A percentile compares a stretch with the other conserved stretches of the same genome.
Conservation (phyloP, 2,113 vertebrate genomes). For the Aramus guarauna region DNA sequence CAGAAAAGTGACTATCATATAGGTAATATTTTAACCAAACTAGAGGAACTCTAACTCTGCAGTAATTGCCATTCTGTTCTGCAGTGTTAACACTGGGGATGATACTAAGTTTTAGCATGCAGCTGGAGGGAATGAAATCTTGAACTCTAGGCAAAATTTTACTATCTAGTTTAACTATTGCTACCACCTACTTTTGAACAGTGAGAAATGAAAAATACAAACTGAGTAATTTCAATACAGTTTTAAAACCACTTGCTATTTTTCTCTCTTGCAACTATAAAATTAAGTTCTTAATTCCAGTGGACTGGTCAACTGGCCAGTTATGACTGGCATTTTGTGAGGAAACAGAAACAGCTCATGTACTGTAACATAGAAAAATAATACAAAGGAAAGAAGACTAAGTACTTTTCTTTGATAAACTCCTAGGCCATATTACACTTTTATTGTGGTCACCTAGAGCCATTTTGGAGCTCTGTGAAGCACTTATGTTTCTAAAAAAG, state of each 20-base stretch:
- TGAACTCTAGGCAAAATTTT: neutral
- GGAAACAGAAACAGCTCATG: neutral
- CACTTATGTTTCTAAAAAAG: neutral
- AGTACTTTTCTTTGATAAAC: neutral
- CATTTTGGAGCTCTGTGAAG: neutral
- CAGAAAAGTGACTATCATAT: neutral
- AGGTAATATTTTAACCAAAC: slow-evolving; percentile 14
- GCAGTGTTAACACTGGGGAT: neutral
- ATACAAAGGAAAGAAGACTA: neutral
- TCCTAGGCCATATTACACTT: neutral
- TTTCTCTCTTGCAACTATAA: neutral
- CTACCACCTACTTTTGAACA: neutral
- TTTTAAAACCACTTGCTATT: neutral
- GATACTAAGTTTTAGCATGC: neutral
- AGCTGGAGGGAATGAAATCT: neutral
- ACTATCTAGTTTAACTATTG: neutral
- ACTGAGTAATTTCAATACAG: neutral
- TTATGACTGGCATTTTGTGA: neutral
- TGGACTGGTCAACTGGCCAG: neutral
- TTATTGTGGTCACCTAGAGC: neutral
- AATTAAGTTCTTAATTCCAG: neutral
- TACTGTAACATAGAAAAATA: neutral
- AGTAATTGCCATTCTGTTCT: neutral
- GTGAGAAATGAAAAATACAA: neutral
- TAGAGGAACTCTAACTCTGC: neutral